Conservation (phyloP, 2,113 vertebrate genomes). For the Pan paniscus region DNA sequence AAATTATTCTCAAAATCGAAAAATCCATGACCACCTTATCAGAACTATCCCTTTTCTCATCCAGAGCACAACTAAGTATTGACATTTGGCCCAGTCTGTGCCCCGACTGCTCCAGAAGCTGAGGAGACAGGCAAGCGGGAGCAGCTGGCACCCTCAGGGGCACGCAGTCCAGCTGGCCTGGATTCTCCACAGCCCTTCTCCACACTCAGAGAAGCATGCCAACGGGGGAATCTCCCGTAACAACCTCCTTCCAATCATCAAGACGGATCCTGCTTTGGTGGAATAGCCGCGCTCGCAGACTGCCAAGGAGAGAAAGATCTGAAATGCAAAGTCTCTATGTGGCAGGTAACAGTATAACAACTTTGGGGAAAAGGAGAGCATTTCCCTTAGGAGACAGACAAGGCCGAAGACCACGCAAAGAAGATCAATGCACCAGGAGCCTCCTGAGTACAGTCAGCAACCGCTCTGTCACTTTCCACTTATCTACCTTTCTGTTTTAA, state of each 20-base stretch:
- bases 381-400: fast-evolving
- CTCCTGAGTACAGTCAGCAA: fast-evolving
- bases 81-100: fast-evolving
- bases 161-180: fast-evolving
- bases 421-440: fast-evolving
- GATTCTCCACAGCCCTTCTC: fast-evolving
- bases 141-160: fast-evolving
- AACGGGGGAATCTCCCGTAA: fast-evolving
- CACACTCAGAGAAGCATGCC: fast-evolving
- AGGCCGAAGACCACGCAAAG: fast-evolving
- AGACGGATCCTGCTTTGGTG: not conserved
- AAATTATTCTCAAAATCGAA: not conserved
- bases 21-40: fast-evolving
- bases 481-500: fast-evolving
- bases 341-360: fast-evolving
- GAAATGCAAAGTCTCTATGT: fast-evolving
- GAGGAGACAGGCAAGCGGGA: fast-evolving
- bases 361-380: fast-evolving
- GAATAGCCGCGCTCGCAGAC: fast-evolving
- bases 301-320: too few relatives aligned
- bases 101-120: not conserved
- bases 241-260: fast-evolving
- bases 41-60: not conserved
- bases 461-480: fast-evolving
- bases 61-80: fast-evolving